A percentile compares a stretch with the other conserved stretches of the same genome.
Evolutionary conservation across 2,113 vertebrate genomes (phyloP).

Genomic region (Indri indri): DNA sequence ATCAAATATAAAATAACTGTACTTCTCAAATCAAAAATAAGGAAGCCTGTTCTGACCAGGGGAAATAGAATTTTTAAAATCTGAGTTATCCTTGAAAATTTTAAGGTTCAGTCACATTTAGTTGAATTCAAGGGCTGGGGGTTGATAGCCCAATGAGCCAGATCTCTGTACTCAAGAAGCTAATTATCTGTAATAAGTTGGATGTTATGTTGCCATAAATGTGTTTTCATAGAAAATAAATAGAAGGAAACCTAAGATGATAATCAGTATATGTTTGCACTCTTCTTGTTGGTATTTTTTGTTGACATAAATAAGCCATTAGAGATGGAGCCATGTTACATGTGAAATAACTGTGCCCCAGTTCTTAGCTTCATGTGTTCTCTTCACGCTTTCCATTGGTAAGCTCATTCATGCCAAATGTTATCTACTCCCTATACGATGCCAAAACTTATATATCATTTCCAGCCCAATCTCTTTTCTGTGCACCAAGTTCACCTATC

Average conservation of each 20-base stretch:
- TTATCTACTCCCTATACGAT: neutral
- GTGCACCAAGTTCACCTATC: neutral
- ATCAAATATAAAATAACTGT: neutral
- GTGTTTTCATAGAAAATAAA: neutral
- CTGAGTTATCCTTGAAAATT: neutral
- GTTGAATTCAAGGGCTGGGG: neutral
- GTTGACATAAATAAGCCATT: neutral
- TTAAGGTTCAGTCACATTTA: neutral
- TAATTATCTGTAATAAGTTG: neutral
- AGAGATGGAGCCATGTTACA: neutral
- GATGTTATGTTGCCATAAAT: neutral
- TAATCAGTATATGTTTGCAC: neutral
- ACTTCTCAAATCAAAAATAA: neutral
- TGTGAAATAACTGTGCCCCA: neutral
- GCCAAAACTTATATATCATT: neutral
- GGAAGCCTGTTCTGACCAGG: neutral
- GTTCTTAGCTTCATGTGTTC: neutral
- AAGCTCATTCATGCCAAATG: neutral
- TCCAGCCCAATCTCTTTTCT: neutral
- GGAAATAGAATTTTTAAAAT: slow-evolving; percentile 26
- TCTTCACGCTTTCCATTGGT: neutral
- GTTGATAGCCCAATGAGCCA: neutral
- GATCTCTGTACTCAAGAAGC: neutral
- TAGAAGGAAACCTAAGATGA: neutral
- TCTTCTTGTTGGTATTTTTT: neutral